These are phyloP conservation scores for Harpagoxenus sublaevis DNA, from an alignment of 2,888 invertebrate species.

Conservation along the genomic window DNA sequence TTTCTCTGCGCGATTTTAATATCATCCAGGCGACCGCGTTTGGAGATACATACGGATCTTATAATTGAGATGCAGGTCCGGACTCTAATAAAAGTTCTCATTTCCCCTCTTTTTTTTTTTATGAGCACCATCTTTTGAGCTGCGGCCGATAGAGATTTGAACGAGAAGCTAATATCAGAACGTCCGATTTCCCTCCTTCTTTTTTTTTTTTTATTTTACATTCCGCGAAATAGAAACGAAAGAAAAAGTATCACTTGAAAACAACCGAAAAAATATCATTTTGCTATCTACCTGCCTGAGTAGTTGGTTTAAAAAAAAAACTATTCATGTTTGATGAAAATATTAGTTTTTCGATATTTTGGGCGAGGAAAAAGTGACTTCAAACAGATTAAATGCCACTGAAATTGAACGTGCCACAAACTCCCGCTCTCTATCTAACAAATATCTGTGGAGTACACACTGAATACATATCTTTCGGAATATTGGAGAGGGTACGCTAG, in stretches of 20 bases:
- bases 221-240: neutral
- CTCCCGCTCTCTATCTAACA: neutral
- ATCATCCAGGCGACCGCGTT: conserved; percentile 4
- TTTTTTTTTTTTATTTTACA: neutral
- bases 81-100: neutral
- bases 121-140: neutral
- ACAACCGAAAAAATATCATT: neutral
- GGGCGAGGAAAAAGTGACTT: neutral
- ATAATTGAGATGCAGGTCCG: neutral
- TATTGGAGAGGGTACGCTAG: neutral
- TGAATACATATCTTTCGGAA: neutral
- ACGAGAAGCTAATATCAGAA: conserved; percentile 18
- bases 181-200: neutral
- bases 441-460: neutral
- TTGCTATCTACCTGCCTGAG: neutral
- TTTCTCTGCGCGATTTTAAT: conserved; percentile 47
- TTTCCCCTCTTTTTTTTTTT: neutral
- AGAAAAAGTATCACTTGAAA: neutral
- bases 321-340: neutral
- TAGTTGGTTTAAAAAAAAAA: neutral
- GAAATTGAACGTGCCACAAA: neutral
- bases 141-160: neutral
- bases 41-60: neutral
- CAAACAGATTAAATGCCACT: neutral
- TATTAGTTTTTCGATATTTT: neutral